Conservation (phyloP, 1,140 invertebrate genomes). For the Lasaia peninsularis region DNA sequence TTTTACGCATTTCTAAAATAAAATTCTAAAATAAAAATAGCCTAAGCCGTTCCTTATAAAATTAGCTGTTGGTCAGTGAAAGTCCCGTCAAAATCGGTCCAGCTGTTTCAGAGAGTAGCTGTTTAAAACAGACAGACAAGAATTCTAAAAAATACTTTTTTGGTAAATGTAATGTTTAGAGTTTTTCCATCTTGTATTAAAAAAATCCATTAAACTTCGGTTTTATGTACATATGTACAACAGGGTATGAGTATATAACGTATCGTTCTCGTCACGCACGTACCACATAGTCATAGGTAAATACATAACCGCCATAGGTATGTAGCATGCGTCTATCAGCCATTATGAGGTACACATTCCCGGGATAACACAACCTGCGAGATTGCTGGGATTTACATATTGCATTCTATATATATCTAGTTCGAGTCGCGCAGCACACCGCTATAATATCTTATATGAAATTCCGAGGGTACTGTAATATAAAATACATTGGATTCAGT, state of each 20-base stretch:
- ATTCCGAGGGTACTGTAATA: slow-evolving; percentile 7
- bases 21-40: too few species aligned
- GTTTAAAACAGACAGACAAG: too few species aligned
- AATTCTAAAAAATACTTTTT: too few species aligned
- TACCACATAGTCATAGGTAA: neutral
- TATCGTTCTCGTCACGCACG: neutral
- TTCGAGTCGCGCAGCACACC: neutral
- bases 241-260: neutral
- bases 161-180: too few species aligned
- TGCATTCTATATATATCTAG: slow-evolving; percentile 36
- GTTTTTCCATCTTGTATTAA: too few species aligned
- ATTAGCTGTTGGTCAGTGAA: too few species aligned
- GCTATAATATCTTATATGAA: slow-evolving; percentile 15
- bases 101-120: too few species aligned
- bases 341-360: slow-evolving; percentile 42
- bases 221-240: neutral
- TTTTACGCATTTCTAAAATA: too few species aligned
- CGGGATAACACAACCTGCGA: slow-evolving; percentile 31
- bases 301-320: neutral
- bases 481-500: slow-evolving; percentile 5
- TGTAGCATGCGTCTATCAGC: slow-evolving; percentile 20
- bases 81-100: too few species aligned
- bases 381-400: slow-evolving; percentile 55
- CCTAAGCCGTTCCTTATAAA: too few species aligned
- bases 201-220: too few species aligned